Base-by-base conservation (phyloP, 2,113 vertebrate species). In the Coreoperca whiteheadi region DNA sequence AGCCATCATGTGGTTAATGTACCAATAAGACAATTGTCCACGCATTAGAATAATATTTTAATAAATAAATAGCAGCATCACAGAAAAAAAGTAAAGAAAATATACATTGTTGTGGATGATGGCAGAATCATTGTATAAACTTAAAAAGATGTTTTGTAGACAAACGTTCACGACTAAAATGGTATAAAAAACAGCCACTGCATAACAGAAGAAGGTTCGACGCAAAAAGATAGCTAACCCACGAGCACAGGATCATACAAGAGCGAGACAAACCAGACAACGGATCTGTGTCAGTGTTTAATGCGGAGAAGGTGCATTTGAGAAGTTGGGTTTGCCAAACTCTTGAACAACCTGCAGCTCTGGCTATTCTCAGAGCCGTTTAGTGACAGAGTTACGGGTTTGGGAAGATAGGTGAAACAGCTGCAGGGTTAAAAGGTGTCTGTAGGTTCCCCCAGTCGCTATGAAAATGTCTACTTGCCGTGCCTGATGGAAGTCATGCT, bases 61-160 rank as follows among this genome's bases (percentile, higher is more conserved):
- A 94, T 94, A 94, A 96, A 94, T 94, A 94, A 94, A 94, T 92
- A 94, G 93, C 93, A 92, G 94, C 92, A 88, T 93, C 92, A 94
- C 94, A 93, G 83, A 88, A 68, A 93, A 84, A 79, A 89, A 50
- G 25, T 85, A 79, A 70, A 80, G 21, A 87, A 89, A 75, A 81
- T 78, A 82, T 85, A 78, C 79, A 88, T 81, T 83, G 82, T n/a
- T 92, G 82, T 82, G 69, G 82, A 88, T 87, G 81, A 87, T 75
- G 82, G 71, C 60, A n/a, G 61, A 76, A 67, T 84, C 20, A 4
- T 87, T 39, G 68, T 87, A 79, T 57, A 77, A 88, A 87, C 75
- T 69, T 61, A 91, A 79, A 50, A 84, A 85, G 48, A 63, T 68
- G 70, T 87, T 77, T 81, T n/a, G 15, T 79, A 84, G 91, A 88